Conservation (phyloP, 1,140 invertebrate species). For the Drosophila hydei region DNA sequence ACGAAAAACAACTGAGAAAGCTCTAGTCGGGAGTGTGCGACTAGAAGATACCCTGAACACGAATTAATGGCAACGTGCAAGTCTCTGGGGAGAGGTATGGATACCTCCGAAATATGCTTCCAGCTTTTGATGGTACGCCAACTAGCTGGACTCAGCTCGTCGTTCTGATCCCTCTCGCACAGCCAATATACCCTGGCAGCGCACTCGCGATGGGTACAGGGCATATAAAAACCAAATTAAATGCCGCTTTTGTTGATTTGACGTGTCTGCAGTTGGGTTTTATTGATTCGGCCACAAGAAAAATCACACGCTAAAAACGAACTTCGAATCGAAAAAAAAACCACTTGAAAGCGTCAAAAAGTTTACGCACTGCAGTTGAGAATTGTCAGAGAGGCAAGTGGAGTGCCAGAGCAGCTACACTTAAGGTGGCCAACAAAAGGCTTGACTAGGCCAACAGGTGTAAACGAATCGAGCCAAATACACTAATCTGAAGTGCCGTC, state of each 20-base stretch:
- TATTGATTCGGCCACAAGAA: conserved; percentile 39
- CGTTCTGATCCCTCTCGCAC: too few relatives aligned
- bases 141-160: too few relatives aligned
- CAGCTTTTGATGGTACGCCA: too few relatives aligned
- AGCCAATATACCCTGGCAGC: too few relatives aligned
- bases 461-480: conserved; percentile 7
- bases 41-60: too few relatives aligned
- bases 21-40: too few relatives aligned
- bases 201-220: too few relatives aligned
- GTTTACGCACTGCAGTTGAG: conserved; percentile 20
- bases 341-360: conserved; percentile 42
- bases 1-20: neutral
- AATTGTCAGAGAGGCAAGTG: neutral
- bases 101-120: too few relatives aligned
- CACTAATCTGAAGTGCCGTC: conserved; percentile 20
- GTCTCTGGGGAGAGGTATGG: too few relatives aligned
- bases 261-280: conserved; percentile 26
- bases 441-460: conserved; percentile 15
- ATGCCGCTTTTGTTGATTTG: conserved; percentile 49
- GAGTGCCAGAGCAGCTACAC: neutral
- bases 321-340: conserved; percentile 27
- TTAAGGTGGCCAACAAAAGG: neutral
- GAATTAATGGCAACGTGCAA: too few relatives aligned
- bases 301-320: conserved; percentile 27
- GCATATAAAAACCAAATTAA: conserved; percentile 21